Base-by-base conservation (phyloP, 2,113 vertebrate species). In the Rhinopomastus cyanomelas region DNA sequence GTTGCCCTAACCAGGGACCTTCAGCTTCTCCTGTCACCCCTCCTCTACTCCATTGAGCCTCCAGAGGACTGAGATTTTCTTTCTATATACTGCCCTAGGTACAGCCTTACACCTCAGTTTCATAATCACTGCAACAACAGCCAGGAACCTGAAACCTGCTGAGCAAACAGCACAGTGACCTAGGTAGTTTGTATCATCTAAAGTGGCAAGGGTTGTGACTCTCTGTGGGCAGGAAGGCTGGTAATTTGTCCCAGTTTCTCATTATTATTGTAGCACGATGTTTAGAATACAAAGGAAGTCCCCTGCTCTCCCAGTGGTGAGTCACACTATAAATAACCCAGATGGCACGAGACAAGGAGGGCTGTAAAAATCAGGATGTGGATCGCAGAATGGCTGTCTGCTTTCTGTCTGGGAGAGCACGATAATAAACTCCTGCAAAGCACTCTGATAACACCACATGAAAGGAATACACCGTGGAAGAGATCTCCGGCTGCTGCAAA, bases 361-460 rank as follows among this genome's bases (percentile, higher is more conserved):
- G 90, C 71, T 90, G 81, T 94, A 95, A 93, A 93, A 94, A 52
- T 88, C 92, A 95, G 95, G 94, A 96, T 94, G 81, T 93, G 86
- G 94, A 93, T 95, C 93, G 94, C 84, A 95, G 93, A 92, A 93
- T 90, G 84, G 81, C 92, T 79, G 93, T 88, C 93, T 95, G 95
- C 94, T 93, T 88, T 90, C 66, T 92, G 94, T 95, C 94, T 93
- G 86, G 64, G 66, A 89, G 80, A 91, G 72, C 59, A 91, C 0
- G 59, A 91, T 91, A 94, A 95, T 93, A 94, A 95, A 90, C 84
- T 61, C 71, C 44, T 2, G 8, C 80, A 91, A 85, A 81, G 77
- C 72, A 57, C 52, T 72, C 93, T 69, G 94, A 94, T 95, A 95
- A 91, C 81, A 76, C 67, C 86, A 95, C 90, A 94, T 95, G 92